Evolutionary conservation across 1,140 invertebrate species (phyloP).

Genomic region (Chrysopa pallens): DNA sequence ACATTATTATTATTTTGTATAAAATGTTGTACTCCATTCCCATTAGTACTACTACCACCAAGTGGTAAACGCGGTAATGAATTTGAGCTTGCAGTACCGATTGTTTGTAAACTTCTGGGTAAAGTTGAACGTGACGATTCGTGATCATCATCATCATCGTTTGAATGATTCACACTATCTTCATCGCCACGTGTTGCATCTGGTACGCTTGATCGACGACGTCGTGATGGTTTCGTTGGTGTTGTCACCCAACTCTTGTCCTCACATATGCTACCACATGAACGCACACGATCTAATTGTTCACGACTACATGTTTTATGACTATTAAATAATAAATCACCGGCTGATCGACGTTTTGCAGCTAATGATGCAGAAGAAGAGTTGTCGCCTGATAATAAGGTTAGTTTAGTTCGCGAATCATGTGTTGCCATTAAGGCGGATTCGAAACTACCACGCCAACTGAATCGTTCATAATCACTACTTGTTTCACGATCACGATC

Average conservation of each 20-base stretch:
- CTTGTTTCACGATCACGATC: slow-evolving; percentile 51
- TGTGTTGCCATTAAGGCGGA: slow-evolving; percentile 58
- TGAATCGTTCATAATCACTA: slow-evolving; percentile 76
- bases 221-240: slow-evolving; percentile 25
- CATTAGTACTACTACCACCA: slow-evolving; percentile 28
- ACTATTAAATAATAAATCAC: slow-evolving; percentile 50
- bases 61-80: slow-evolving; percentile 54
- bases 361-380: slow-evolving; percentile 41
- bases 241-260: slow-evolving; percentile 30
- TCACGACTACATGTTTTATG: slow-evolving; percentile 56
- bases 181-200: slow-evolving; percentile 47
- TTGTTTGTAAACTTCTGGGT: slow-evolving; percentile 39
- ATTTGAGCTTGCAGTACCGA: slow-evolving; percentile 41
- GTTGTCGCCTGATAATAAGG: slow-evolving; percentile 45
- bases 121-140: slow-evolving; percentile 35
- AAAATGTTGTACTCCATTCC: slow-evolving; percentile 50
- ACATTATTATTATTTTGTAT: slow-evolving; percentile 36
- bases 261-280: slow-evolving; percentile 57
- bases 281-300: slow-evolving; percentile 52
- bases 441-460: slow-evolving; percentile 79
- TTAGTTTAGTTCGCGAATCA: slow-evolving; percentile 60
- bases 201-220: slow-evolving; percentile 45
- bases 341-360: slow-evolving; percentile 58
- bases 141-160: slow-evolving; percentile 40
- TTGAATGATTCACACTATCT: slow-evolving; percentile 37